Evolutionary conservation across 2,797 vertebrate genomes (phyloP), one percentile per base, ranked within the genome.

Genomic region (Peromyscus aztecus): DNA sequence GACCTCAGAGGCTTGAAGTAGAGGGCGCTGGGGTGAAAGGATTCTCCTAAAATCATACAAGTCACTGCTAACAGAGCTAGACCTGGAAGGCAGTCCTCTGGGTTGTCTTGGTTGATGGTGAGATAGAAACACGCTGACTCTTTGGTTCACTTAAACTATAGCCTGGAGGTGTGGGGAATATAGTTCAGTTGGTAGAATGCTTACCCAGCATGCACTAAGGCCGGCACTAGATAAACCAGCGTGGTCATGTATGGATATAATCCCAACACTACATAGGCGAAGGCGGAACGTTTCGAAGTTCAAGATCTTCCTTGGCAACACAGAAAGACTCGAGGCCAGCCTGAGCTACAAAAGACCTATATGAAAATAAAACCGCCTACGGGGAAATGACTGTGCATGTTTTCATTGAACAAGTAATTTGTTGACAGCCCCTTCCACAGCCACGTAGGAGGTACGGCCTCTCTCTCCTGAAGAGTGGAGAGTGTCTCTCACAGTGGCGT

Each of bases 41-140:
- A 78, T 59, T 82, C 94, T 59, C 34, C 40, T 29, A 84, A 86
- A 91, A 27, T 92, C 19, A 7, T 83, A 52, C 89, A 90, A 43
- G 77, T 80, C 57, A 24, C 82, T 43, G 37, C 10, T 57, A 59
- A 40, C 21, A 67, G 59, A 93, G 21, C 69, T 82, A 6, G 34
- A 94, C 40, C 31, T 73, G 9, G 37, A 89, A 55, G 49, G 80
- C 43, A 57, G 19, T 29, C 57, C 40, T 69, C n/a, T 7, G 7
- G 52, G 19, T 84, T 84, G 73, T 19, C 23, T n/a, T n/a, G 89
- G 67, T 75, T 19, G 5, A 0, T 27, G 55, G 14, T 81, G 52
- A 87, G 29, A 55, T 59, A 81, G 10, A 40, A 46, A 77, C 16
- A 49, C 34, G 21, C 10, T 6, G 40, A 89, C 75, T 90, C 75